A percentile compares a stretch with the other conserved stretches of the same genome.
phyloP scores from a whole-genome alignment of 2,113 vertebrate species.

The Otis tarda region DNA sequence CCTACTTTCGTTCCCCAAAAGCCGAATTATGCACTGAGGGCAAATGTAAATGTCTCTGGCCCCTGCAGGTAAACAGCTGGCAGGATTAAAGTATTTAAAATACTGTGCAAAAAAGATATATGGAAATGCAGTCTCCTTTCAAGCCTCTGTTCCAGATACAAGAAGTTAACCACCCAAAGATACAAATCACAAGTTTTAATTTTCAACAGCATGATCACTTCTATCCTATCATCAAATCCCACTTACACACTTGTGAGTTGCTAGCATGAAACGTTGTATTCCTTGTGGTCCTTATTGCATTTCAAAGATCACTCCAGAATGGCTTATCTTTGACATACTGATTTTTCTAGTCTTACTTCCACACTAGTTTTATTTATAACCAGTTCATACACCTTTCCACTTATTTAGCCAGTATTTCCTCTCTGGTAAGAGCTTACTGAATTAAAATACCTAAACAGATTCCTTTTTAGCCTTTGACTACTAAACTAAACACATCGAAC shows the following conservation, averaged over 20 bases:
- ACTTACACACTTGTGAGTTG: neutral
- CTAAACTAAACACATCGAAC: neutral
- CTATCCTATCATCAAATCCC: neutral
- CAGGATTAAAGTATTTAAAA: slow-evolving; percentile 53
- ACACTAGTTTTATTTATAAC: neutral
- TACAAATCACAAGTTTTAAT: slow-evolving; percentile 14
- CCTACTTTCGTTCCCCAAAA: neutral
- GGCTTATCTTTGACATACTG: neutral
- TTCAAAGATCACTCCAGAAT: neutral
- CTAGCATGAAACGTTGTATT: neutral
- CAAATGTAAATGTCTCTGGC: slow-evolving; percentile 38
- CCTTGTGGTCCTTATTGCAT: neutral
- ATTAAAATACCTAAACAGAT: neutral
- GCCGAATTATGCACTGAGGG: neutral
- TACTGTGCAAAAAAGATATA: neutral
- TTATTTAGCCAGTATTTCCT: neutral
- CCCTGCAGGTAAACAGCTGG: slow-evolving; percentile 59
- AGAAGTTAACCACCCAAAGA: slow-evolving; percentile 28
- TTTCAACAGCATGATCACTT: neutral
- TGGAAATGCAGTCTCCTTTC: slow-evolving; percentile 44
- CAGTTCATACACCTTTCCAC: neutral
- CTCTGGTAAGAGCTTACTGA: neutral
- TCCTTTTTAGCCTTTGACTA: neutral
- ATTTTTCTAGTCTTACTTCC: neutral
- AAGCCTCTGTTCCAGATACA: neutral